A percentile compares a stretch with the other conserved stretches of the same genome.
Conservation (phyloP, 2,888 invertebrate species). For the Meteorus cinctellus region DNA sequence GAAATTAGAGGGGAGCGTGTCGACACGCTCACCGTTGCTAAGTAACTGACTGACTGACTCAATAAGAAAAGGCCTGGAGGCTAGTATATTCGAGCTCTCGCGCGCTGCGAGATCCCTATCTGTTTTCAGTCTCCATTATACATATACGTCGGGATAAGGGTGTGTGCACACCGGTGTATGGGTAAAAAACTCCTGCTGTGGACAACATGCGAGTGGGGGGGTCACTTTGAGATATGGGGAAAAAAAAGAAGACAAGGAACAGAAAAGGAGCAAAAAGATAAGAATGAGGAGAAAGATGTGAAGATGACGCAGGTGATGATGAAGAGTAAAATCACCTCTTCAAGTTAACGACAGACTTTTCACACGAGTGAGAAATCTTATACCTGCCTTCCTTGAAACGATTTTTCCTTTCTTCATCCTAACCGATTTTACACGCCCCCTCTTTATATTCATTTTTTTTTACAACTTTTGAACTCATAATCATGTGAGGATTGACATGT, state of each 20-base stretch:
- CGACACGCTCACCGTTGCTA: constrained; percentile 65
- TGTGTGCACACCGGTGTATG: constrained; percentile 60
- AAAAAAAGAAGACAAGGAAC: neutral
- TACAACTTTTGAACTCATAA: constrained; percentile 24
- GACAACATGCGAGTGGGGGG: constrained; percentile 3
- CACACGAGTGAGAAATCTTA: neutral
- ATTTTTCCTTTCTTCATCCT: neutral
- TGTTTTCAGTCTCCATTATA: constrained; percentile 54
- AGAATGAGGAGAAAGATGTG: neutral
- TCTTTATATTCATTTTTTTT: neutral
- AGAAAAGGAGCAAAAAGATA: neutral
- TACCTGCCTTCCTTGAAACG: constrained; percentile 7
- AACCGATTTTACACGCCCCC: neutral
- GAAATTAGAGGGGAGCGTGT: constrained; percentile 49
- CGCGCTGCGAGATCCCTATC: constrained; percentile 65
- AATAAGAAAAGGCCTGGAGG: constrained; percentile 63
- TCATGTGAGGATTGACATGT: neutral
- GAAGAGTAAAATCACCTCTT: neutral
- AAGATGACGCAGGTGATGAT: neutral
- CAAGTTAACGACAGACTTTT: constrained; percentile 16
- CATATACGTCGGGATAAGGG: constrained; percentile 60
- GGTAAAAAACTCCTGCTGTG: constrained; percentile 52
- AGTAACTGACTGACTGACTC: constrained; percentile 70
- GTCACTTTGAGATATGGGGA: neutral
- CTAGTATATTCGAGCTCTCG: constrained; percentile 57